These are phyloP conservation scores for Platyrinchus mystaceus DNA, from an alignment of 2,797 vertebrate species.

Conservation along the genomic window DNA sequence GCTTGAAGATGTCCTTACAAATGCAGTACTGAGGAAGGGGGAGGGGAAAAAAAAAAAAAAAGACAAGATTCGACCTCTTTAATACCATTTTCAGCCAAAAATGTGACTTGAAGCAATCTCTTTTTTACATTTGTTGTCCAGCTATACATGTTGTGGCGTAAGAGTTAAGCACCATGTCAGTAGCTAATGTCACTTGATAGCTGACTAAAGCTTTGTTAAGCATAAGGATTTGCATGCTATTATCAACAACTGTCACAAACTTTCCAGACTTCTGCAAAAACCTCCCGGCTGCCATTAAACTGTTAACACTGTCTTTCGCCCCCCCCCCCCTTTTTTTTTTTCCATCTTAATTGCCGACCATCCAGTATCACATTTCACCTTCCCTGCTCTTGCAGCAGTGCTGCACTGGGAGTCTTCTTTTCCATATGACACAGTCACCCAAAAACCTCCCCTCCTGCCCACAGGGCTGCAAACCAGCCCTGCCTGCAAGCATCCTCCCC, in stretches of 20 bases:
- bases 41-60: background rate
- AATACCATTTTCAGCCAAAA: background rate
- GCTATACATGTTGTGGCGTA: background rate
- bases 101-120: background rate
- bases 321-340: rapidly evolving
- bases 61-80: background rate
- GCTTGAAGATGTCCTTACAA: background rate
- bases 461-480: background rate
- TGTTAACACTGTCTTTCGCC: background rate
- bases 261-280: background rate
- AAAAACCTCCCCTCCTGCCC: background rate
- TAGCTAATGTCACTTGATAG: slow-evolving; percentile 16
- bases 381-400: background rate
- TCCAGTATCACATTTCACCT: background rate
- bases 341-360: background rate
- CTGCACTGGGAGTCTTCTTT: background rate
- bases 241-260: slow-evolving; percentile 28
- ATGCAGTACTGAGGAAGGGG: background rate
- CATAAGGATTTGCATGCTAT: slow-evolving; percentile 24
- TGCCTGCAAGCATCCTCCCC: background rate
- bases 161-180: background rate
- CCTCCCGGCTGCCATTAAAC: background rate
- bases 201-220: slow-evolving; percentile 45
- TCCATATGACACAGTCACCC: background rate
- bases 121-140: background rate